A percentile compares a stretch with the other conserved stretches of the same genome.
Evolutionary conservation across 1,140 invertebrate species (phyloP).

Genomic region (Lepidostoma basale): DNA sequence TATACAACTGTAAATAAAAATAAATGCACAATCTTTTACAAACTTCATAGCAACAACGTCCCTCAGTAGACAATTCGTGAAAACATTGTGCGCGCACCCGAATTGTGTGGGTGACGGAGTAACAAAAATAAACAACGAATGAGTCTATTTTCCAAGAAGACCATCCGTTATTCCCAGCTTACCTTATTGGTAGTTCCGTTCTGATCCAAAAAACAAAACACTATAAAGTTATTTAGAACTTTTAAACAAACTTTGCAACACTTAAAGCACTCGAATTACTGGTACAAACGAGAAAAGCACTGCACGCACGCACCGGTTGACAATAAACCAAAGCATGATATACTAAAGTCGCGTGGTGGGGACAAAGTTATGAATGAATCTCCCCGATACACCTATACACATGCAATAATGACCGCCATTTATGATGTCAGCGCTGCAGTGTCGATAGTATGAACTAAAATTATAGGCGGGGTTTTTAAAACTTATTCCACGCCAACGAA

Average conservation of each 20-base stretch:
- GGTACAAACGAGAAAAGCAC: constrained; percentile 20
- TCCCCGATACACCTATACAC: constrained; percentile 27
- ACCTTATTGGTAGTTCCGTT: constrained; percentile 33
- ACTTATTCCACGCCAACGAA: not conserved
- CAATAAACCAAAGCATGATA: constrained; percentile 30
- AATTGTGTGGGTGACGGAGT: constrained; percentile 40
- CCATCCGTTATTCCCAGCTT: constrained; percentile 17
- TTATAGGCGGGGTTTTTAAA: not conserved
- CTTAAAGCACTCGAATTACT: constrained; percentile 32
- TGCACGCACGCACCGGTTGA: constrained; percentile 29
- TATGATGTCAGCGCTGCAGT: not conserved
- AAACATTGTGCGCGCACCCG: constrained; percentile 28
- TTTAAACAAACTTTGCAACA: constrained; percentile 31
- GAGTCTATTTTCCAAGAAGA: constrained; percentile 7
- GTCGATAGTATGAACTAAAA: not conserved
- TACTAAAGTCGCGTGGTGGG: constrained; percentile 5
- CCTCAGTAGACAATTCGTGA: not conserved
- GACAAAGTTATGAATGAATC: constrained; percentile 36
- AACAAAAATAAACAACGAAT: constrained; percentile 45
- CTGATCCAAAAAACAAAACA: constrained; percentile 29
- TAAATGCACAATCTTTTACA: not conserved
- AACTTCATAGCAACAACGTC: not conserved
- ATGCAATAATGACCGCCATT: constrained; percentile 8
- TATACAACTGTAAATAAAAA: too few species aligned
- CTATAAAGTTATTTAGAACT: constrained; percentile 19